Evolutionary conservation across 2,113 vertebrate species (phyloP).

Genomic region (Alligator sinensis): DNA sequence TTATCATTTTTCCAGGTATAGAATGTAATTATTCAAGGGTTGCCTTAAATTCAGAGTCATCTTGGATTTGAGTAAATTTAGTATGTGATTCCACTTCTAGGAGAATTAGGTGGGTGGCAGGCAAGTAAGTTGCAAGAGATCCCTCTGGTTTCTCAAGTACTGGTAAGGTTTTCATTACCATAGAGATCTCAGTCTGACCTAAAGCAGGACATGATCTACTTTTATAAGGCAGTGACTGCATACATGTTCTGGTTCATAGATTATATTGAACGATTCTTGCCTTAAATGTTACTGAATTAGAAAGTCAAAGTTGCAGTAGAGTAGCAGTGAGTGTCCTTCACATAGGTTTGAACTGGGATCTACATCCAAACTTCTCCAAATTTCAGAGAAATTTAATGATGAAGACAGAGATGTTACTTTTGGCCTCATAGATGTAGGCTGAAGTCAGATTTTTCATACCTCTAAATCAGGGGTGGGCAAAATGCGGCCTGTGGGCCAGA

Average conservation of each 20-base stretch:
- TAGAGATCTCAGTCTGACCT: not conserved
- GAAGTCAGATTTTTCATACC: not conserved
- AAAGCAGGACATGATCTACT: not conserved
- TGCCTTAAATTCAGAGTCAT: too few species aligned
- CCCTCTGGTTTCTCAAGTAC: not conserved
- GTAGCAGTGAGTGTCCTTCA: not conserved
- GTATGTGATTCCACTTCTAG: accelerated
- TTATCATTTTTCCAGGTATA: too few species aligned
- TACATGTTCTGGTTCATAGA: not conserved
- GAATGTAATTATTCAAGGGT: too few species aligned
- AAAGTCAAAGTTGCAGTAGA: not conserved
- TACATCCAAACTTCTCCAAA: not conserved
- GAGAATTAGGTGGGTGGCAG: not conserved
- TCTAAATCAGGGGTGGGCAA: too few species aligned
- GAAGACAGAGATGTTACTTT: not conserved
- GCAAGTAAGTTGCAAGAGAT: not conserved
- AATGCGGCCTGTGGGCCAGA: too few species aligned
- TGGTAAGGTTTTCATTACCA: not conserved
- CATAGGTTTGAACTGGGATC: not conserved
- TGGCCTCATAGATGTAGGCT: not conserved
- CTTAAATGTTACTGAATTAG: not conserved
- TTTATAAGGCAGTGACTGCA: not conserved
- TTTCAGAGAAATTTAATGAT: accelerated
- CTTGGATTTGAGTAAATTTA: not conserved
- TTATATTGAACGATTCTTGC: not conserved